Evolutionary conservation across 2,888 invertebrate species (phyloP), one percentile per base, ranked within the genome.

Genomic region (Caenorhabditis sp.): DNA sequence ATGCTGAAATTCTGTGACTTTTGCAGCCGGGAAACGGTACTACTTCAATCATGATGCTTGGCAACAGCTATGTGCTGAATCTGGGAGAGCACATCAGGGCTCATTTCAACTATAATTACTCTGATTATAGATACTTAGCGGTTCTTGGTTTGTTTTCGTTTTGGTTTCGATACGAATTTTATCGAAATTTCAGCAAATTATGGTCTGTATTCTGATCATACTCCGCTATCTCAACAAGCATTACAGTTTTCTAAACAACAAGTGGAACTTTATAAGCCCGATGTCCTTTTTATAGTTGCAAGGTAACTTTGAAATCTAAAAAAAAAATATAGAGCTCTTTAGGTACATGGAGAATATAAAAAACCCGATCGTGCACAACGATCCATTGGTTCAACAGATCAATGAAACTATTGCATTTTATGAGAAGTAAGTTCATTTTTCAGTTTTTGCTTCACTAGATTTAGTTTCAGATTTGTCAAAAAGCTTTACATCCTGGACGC

Each of bases 61-160:
- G 82, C 26, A 82, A 82, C 56, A 82, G 77, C 38, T 82, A 73
- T 28, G 68, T 56, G 2, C 7, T 66, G 58, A 82, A 82, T 26
- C 51, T 73, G 10, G 58, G 19, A 4, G 73, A 77, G 16, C 56
- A 51, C 19, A 77, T 76, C 8, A 38, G 68, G 22, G 28, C 26
- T 16, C 44, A 66, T n/a, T 77, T 77, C 47, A 49, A 77, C 35
- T 66, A 66, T 3, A 76, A 77, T 19, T 82, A 82, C 26, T 61
- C 68, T n/a, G 35, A 59, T n/a, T 82, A 58, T n/a, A 51, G 68
- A 41, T 68, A 61, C 28, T 16, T 66, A 10, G 64, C 82, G 16
- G 31, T 75, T 16, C 26, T 59, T 14, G 69, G 80, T 75, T 24
- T 58, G 58, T 49, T 0, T 5, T 59, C 14, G 14, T 1, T 41